phyloP scores from a whole-genome alignment of 2,113 vertebrate species.

The Lota lota region DNA sequence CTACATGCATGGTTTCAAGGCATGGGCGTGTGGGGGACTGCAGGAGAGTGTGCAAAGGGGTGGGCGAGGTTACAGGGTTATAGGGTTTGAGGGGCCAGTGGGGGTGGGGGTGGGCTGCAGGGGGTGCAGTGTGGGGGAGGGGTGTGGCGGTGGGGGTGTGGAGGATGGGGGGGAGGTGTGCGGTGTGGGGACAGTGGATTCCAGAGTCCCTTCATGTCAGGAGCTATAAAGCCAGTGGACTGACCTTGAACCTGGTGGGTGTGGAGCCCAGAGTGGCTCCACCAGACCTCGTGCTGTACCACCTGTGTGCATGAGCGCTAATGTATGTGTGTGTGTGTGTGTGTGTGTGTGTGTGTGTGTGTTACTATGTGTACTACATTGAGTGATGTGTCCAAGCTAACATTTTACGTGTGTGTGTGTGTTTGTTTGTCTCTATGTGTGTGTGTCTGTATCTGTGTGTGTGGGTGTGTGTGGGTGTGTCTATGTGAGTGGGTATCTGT shows the following conservation, averaged over 20 bases:
- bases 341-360: too few relatives aligned
- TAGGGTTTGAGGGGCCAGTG: conserved; percentile 5
- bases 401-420: too few relatives aligned
- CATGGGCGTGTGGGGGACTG: conserved; percentile 25
- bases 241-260: conserved; percentile 47
- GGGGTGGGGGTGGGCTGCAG: too few relatives aligned
- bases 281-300: neutral
- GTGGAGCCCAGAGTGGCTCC: conserved; percentile 18
- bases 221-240: neutral
- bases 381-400: too few relatives aligned
- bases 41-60: conserved; percentile 6
- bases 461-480: too few relatives aligned
- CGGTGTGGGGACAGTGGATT: conserved; percentile 27
- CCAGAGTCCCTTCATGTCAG: conserved; percentile 17
- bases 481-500: too few relatives aligned
- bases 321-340: conserved; percentile 5
- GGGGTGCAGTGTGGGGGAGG: too few relatives aligned
- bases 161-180: conserved; percentile 14
- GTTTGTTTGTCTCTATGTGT: too few relatives aligned
- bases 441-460: too few relatives aligned
- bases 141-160: neutral
- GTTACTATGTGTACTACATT: too few relatives aligned
- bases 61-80: conserved; percentile 14
- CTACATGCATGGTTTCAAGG: neutral
- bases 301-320: neutral